Evolutionary conservation across 2,113 vertebrate species (phyloP).

Genomic region (Oophaga pumilio): DNA sequence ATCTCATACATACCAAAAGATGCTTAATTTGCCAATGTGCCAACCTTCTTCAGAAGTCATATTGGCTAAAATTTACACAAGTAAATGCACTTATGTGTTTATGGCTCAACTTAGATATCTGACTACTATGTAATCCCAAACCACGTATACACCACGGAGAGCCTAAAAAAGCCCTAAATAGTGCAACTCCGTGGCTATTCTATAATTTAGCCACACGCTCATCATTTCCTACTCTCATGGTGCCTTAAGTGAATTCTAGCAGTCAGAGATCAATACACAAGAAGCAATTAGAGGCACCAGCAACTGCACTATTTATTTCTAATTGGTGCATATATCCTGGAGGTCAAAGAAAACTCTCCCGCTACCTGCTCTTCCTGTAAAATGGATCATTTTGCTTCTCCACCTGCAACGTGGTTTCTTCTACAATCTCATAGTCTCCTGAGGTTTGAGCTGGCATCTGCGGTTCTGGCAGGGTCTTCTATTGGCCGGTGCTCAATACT

Average conservation of each 20-base stretch:
- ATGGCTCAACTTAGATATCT: background rate
- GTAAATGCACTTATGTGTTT: background rate
- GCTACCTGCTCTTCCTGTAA: conserved; percentile 7
- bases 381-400: background rate
- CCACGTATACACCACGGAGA: background rate
- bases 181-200: background rate
- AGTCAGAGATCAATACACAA: background rate
- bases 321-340: conserved; percentile 15
- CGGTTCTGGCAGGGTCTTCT: background rate
- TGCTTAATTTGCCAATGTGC: background rate
- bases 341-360: background rate
- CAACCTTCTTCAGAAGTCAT: background rate
- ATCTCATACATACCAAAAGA: background rate
- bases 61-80: background rate
- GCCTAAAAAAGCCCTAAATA: background rate
- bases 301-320: conserved; percentile 14
- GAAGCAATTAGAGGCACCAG: background rate
- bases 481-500: conserved; percentile 12
- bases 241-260: conserved; percentile 1
- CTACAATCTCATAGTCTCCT: background rate
- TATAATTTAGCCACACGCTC: background rate
- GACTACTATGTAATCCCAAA: background rate
- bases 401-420: background rate
- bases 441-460: background rate
- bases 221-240: background rate